A percentile compares a stretch with the other conserved stretches of the same genome.
These are phyloP conservation scores for Polietes domitor DNA, from an alignment of 2,888 invertebrate genomes.

Conservation along the genomic window DNA sequence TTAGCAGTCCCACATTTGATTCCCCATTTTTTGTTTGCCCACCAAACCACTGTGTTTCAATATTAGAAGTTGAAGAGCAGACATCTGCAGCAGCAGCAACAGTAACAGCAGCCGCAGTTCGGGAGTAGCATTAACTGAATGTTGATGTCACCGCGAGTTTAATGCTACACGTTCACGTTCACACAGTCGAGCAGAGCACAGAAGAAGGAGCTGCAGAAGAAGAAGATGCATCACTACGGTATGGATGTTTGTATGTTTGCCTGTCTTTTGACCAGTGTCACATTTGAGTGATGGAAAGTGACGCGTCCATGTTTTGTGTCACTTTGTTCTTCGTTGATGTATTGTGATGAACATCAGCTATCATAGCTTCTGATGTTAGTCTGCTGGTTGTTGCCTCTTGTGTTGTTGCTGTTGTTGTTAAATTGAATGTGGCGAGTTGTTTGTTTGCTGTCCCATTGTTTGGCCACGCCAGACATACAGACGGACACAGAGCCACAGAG, in stretches of 20 bases:
- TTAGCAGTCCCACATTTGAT: too few species aligned
- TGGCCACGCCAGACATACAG: neutral
- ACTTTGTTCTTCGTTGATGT: constrained; percentile 77
- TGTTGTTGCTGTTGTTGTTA: constrained; percentile 52
- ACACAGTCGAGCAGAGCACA: neutral
- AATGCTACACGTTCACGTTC: constrained; percentile 5
- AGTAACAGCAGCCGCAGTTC: neutral
- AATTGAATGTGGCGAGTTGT: constrained; percentile 45
- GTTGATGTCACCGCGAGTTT: constrained; percentile 9
- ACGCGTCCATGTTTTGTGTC: constrained; percentile 80
- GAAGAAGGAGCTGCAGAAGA: neutral
- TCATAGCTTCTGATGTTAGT: constrained; percentile 45
- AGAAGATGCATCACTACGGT: neutral
- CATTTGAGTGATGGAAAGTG: constrained; percentile 80
- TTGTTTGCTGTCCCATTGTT: constrained; percentile 15
- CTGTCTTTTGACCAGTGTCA: constrained; percentile 71
- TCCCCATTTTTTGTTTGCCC: too few species aligned
- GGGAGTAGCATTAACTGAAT: neutral
- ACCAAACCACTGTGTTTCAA: too few species aligned
- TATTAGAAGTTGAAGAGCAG: too few species aligned
- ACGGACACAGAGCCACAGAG: too few species aligned
- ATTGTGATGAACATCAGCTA: constrained; percentile 77
- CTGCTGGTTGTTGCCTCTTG: neutral
- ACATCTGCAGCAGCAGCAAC: neutral
- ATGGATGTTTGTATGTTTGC: constrained; percentile 32